These are phyloP conservation scores for Struthidea cinerea DNA, from an alignment of 2,113 vertebrate genomes.

Conservation along the genomic window DNA sequence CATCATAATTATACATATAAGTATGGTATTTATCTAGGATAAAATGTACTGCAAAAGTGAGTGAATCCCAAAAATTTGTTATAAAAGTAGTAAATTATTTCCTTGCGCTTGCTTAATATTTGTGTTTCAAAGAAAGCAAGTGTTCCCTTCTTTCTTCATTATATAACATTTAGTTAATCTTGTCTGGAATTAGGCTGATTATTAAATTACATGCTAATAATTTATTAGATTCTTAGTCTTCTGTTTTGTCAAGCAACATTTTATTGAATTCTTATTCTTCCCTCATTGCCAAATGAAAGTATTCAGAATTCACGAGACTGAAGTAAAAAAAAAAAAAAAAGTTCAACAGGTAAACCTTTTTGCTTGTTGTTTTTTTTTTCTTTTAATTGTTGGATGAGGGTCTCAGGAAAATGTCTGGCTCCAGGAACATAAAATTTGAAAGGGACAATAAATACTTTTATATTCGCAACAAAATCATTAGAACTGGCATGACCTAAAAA, in stretches of 20 bases:
- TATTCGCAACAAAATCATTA: not conserved
- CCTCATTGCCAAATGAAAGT: not conserved
- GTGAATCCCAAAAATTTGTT: not conserved
- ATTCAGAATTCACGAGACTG: not conserved
- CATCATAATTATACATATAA: not conserved
- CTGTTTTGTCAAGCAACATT: not conserved
- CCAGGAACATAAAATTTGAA: not conserved
- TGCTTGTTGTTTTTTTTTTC: too few relatives aligned
- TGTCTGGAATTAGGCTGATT: not conserved
- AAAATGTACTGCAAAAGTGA: not conserved
- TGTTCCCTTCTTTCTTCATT: not conserved
- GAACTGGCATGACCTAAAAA: not conserved
- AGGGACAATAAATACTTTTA: not conserved
- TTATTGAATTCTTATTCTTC: not conserved
- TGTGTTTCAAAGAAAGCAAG: not conserved
- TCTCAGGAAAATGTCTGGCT: not conserved
- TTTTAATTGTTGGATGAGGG: not conserved
- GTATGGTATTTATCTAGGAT: not conserved
- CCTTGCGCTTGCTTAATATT: not conserved
- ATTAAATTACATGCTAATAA: not conserved
- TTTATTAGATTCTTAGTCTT: not conserved
- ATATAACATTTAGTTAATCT: not conserved
- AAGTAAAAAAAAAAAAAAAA: not conserved
- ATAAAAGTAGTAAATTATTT: not conserved
- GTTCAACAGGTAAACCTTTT: accelerated